phyloP scores from a whole-genome alignment of 2,797 vertebrate genomes.

The Hemibagrus guttatus region DNA sequence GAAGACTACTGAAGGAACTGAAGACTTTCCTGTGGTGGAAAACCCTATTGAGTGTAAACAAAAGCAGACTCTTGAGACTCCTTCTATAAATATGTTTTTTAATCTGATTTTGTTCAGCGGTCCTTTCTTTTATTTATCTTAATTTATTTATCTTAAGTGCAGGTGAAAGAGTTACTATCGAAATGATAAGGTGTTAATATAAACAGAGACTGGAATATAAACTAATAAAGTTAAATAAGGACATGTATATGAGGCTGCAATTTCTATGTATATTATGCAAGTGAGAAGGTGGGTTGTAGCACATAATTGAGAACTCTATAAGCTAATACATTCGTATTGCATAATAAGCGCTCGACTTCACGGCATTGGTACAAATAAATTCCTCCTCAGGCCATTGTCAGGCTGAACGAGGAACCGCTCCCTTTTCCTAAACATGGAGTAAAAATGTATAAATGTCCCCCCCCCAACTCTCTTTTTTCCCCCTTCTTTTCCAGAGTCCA shows the following conservation, averaged over 20 bases:
- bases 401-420: slow-evolving; percentile 20
- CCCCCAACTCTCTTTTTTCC: slow-evolving; percentile 67
- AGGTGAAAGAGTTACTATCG: neutral
- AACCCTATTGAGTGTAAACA: neutral
- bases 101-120: neutral
- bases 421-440: slow-evolving; percentile 63
- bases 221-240: no score
- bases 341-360: slow-evolving; percentile 12
- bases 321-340: neutral
- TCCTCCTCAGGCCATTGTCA: slow-evolving; percentile 60
- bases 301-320: neutral
- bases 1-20: neutral
- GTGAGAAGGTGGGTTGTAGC: neutral
- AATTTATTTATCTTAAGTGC: neutral
- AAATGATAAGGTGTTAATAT: neutral
- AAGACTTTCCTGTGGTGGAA: neutral
- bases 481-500: slow-evolving; percentile 63
- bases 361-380: slow-evolving; percentile 18
- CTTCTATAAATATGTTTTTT: neutral
- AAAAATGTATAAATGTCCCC: slow-evolving; percentile 75
- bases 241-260: no score
- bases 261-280: no score
- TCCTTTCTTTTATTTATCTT: neutral
- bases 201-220: neutral
- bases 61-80: neutral